phyloP scores from a whole-genome alignment of 2,797 vertebrate species.

The Mormyrops attenuatus region DNA sequence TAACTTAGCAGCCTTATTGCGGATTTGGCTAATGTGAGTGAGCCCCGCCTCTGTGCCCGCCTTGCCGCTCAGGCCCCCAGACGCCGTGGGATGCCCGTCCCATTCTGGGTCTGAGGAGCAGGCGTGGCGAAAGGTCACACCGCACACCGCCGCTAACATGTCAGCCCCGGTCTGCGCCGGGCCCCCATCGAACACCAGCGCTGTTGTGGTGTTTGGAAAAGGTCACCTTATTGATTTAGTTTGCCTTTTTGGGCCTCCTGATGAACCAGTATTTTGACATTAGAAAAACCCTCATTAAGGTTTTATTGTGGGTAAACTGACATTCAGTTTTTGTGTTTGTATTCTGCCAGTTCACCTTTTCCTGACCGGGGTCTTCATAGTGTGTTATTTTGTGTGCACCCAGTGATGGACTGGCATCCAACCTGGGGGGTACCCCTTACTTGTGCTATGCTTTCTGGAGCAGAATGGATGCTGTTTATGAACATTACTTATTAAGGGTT shows the following conservation, averaged over 20 bases:
- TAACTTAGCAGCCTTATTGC: background rate
- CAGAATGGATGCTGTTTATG: background rate
- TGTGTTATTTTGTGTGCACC: background rate
- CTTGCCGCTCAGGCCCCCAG: background rate
- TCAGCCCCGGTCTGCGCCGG: background rate
- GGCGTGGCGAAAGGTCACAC: background rate
- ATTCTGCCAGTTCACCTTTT: background rate
- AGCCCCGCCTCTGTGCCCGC: background rate
- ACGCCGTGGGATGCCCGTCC: background rate
- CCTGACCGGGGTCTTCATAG: background rate
- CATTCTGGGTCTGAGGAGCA: background rate
- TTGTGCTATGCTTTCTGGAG: background rate
- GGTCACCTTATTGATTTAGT: conserved; percentile 9
- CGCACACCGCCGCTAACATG: background rate
- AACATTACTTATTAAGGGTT: background rate
- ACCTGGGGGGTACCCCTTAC: background rate
- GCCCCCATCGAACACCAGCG: background rate
- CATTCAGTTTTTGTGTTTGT: background rate
- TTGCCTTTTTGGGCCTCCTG: background rate
- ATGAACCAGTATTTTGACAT: background rate
- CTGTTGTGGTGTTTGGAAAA: background rate
- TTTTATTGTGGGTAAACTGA: conserved; percentile 19
- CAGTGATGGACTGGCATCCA: background rate
- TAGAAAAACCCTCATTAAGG: conserved; percentile 15
- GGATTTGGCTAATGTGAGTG: background rate